Percentiles rank a stretch among this genome's conserved stretches.
Evolutionary conservation across 1,140 invertebrate genomes (phyloP).

Genomic region (Leptinotarsa texana): DNA sequence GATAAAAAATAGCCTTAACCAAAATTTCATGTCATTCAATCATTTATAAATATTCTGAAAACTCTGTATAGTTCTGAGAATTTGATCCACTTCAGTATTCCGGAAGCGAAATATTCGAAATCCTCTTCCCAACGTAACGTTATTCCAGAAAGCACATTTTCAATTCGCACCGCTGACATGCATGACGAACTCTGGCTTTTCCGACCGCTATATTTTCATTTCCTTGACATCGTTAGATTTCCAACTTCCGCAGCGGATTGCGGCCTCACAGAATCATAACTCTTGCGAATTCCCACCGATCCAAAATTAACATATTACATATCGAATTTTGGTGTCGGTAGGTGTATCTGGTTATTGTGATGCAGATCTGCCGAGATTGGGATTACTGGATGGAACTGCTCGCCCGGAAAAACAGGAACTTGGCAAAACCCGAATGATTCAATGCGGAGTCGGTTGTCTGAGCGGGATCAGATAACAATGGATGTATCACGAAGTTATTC

Average conservation of each 20-base stretch:
- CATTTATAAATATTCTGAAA: no score
- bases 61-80: no score
- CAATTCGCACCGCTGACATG: background rate
- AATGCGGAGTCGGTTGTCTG: no score
- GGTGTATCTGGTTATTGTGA: constrained; percentile 2
- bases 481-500: no score
- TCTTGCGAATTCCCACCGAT: background rate
- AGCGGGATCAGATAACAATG: no score
- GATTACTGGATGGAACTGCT: background rate
- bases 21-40: no score
- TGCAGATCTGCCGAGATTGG: constrained; percentile 5
- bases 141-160: background rate
- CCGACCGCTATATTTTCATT: constrained; percentile 4
- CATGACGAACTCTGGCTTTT: background rate
- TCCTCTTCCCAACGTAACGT: background rate
- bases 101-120: no score
- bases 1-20: no score
- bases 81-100: no score
- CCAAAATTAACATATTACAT: constrained; percentile 1
- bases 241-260: constrained; percentile 4
- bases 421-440: background rate
- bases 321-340: background rate
- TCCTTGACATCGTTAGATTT: constrained; percentile 5
- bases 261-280: background rate
- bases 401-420: constrained; percentile 4